Base-by-base conservation (phyloP, 2,797 vertebrate species). In the Menidia menidia region DNA sequence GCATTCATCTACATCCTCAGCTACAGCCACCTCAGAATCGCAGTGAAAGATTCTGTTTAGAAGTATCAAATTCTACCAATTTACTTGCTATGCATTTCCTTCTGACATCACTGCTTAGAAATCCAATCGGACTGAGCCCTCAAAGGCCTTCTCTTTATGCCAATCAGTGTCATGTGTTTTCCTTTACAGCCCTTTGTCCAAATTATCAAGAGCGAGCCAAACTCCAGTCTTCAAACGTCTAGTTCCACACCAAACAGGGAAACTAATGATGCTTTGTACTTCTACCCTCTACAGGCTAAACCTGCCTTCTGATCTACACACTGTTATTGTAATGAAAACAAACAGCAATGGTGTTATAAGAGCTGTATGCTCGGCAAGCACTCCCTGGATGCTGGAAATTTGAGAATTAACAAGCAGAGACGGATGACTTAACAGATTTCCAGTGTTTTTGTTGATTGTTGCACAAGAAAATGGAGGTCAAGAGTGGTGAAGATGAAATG, bases 391-490 rank as follows among this genome's bases (percentile, higher is more conserved):
- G 10, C 45, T 19, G 35, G 33, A 64, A 58, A 12, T 48, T 31
- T 44, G 14, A 43, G 65, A 72, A 53, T 55, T n/a, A 79, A 75
- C 41, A 58, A 51, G 56, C n/a, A 60, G 62, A 48, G 60, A 61
- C 56, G 32, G 31, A 25, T 10, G 2, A 25, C 68, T 63, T 18
- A n/a, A 52, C 60, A 53, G 64, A 67, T 71, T 64, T 33, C 30
- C 47, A 56, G 39, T 5, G 18, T 56, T 50, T 55, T 60, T 61
- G 65, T 73, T 71, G 57, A 25, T 13, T 60, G 70, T 48, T 61
- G 67, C 51, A 66, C 35, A 80, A 64, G 60, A 65, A 53, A 25
- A 80, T 65, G 52, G 48, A 55, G 70, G 79, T 73, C 10, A 33
- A 67, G 69, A 39, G 63, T 41, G 25, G 80, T 66, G 67, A 59